Evolutionary conservation across 2,113 vertebrate species (phyloP).

Genomic region (Petrocephalus microphthalmus): DNA sequence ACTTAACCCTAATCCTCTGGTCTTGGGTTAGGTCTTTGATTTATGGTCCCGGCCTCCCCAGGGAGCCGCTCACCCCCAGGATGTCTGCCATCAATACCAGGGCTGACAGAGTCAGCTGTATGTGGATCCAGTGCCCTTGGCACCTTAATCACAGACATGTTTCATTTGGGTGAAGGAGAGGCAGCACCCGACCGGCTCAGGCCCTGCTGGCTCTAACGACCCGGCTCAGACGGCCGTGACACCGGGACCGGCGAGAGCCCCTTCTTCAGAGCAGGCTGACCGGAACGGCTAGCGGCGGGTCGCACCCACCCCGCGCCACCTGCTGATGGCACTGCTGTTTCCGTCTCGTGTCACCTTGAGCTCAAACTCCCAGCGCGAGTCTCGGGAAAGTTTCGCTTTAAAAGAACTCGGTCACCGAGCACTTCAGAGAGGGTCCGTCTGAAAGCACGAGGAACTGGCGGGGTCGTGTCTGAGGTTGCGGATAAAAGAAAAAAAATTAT

Average conservation of each 20-base stretch:
- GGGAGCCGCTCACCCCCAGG: not conserved
- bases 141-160: not conserved
- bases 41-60: not conserved
- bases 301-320: not conserved
- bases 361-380: not conserved
- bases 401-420: not conserved
- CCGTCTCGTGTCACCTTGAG: not conserved
- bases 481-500: not conserved
- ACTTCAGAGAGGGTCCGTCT: not conserved
- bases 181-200: not conserved
- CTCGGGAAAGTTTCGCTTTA: not conserved
- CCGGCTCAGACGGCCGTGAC: not conserved
- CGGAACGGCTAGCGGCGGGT: not conserved
- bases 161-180: not conserved
- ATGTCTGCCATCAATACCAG: constrained; percentile 3
- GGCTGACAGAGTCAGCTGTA: not conserved
- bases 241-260: not conserved
- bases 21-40: not conserved
- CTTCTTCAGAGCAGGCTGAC: not conserved
- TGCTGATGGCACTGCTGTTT: not conserved
- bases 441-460: not conserved
- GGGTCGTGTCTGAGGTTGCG: not conserved
- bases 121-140: not conserved
- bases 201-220: not conserved
- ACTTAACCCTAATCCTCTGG: not conserved